Evolutionary conservation across 2,888 invertebrate species (phyloP).

Genomic region (Antheraea assamensis): DNA sequence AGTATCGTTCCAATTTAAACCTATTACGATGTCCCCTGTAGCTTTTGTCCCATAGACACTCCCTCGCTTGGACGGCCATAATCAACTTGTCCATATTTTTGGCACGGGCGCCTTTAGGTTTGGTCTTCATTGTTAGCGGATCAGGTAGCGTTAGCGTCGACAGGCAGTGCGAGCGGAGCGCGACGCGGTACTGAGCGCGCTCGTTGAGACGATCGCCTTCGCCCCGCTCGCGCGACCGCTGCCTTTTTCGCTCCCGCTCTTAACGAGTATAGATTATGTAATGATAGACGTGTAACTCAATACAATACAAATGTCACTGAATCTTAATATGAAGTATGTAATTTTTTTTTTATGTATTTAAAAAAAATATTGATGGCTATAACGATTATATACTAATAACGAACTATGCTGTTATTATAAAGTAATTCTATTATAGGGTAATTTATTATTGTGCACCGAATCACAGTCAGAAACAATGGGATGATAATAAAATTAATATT

Average conservation of each 20-base stretch:
- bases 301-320: background rate
- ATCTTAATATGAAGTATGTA: background rate
- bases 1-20: slow-evolving; percentile 74
- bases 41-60: slow-evolving; percentile 75
- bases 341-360: background rate
- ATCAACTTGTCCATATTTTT: slow-evolving; percentile 76
- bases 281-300: background rate
- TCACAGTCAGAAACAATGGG: no score
- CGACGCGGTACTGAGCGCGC: slow-evolving; percentile 53
- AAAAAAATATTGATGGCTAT: background rate
- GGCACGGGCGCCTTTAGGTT: slow-evolving; percentile 63
- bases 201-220: slow-evolving; percentile 28
- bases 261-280: background rate
- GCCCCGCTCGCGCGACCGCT: slow-evolving; percentile 45
- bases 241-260: slow-evolving; percentile 49
- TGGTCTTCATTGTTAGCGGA: slow-evolving; percentile 62
- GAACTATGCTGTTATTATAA: no score
- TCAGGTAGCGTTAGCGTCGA: slow-evolving; percentile 57
- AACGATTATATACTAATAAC: no score
- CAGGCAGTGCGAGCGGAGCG: slow-evolving; percentile 52
- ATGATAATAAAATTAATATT: no score
- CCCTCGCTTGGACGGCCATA: slow-evolving; percentile 75
- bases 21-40: slow-evolving; percentile 74
- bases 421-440: background rate
- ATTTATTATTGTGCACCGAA: no score